Percentiles rank a stretch among this genome's conserved stretches.
Conservation (phyloP, 2,113 vertebrate species). For the Erpornis zantholeuca region DNA sequence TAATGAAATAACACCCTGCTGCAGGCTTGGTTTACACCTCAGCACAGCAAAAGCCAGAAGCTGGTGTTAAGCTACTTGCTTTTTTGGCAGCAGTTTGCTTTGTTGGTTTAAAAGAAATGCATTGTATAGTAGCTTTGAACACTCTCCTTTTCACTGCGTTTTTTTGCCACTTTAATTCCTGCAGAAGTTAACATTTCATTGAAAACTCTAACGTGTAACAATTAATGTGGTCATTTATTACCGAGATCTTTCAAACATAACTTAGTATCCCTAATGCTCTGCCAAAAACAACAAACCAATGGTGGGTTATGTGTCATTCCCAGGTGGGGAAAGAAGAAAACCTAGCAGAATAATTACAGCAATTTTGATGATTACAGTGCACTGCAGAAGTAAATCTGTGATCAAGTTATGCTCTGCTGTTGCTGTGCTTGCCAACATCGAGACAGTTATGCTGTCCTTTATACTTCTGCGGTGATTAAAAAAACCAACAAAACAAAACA, state of each 20-base stretch:
- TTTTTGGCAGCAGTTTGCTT: constrained; percentile 36
- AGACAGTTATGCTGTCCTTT: constrained; percentile 7
- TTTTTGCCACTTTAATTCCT: constrained; percentile 19
- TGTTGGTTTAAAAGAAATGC: constrained; percentile 14
- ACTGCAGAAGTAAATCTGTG: constrained; percentile 31
- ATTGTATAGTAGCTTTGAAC: not conserved
- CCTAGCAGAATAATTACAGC: constrained; percentile 28
- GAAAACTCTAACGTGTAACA: not conserved
- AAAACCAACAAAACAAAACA: not conserved
- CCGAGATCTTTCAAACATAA: constrained; percentile 1
- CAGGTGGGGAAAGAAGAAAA: constrained; percentile 31
- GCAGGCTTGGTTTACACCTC: not conserved
- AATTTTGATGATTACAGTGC: constrained; percentile 28
- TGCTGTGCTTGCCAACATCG: not conserved
- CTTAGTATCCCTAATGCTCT: not conserved
- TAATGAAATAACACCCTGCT: not conserved
- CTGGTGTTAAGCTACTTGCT: constrained; percentile 24
- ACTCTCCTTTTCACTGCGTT: not conserved
- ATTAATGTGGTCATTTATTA: constrained; percentile 21
- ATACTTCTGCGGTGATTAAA: not conserved
- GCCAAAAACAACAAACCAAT: constrained; percentile 3
- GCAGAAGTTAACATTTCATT: constrained; percentile 37
- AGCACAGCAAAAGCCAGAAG: not conserved
- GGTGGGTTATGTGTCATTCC: constrained; percentile 10
- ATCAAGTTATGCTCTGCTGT: not conserved